Evolutionary conservation across 2,113 vertebrate genomes (phyloP), one percentile per base, ranked within the genome.

Genomic region (Corythoichthys haematopterus): DNA sequence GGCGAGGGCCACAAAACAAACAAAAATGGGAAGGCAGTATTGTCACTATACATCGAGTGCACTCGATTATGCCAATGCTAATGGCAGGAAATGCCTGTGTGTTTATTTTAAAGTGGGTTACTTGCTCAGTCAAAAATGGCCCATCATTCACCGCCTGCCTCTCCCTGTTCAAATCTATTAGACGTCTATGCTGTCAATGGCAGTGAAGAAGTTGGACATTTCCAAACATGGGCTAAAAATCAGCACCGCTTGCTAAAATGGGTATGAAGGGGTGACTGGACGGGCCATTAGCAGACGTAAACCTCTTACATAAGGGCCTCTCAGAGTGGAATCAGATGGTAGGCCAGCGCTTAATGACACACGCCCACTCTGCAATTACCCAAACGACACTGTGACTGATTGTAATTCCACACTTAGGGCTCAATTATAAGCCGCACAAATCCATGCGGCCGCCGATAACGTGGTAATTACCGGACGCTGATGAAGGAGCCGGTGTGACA

Each of bases 341-440:
- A 79, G 71, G 75, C 72, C 69, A 8, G 43, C 45, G 16, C 65
- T 48, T 1, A 35, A 83, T 80, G 64, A 80, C 67, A 50, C 76
- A 72, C 67, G 40, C 76, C 74, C 79, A 70, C 74, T 57, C 60
- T 47, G 71, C 79, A 80, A 80, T 87, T 84, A 85, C 73, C 69
- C 77, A 77, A 87, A 84, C 16, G 50, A 50, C 80, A 75, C 58
- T 33, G n/a, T 79, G 69, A 37, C 80, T 78, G 80, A 85, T 84
- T 90, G 76, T 80, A 86, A 84, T 85, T 78, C 80, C 59, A 83
- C 80, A 83, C 76, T 76, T 72, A 71, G 61, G 58, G 53, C 70
- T 76, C 70, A 3, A 75, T 84, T 85, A 87, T 87, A 85, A 85
- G 68, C 69, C 75, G 64, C 64, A 64, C 74, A 85, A 88, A 87